phyloP scores from a whole-genome alignment of 1,140 invertebrate species.

The Euwallacea similis region DNA sequence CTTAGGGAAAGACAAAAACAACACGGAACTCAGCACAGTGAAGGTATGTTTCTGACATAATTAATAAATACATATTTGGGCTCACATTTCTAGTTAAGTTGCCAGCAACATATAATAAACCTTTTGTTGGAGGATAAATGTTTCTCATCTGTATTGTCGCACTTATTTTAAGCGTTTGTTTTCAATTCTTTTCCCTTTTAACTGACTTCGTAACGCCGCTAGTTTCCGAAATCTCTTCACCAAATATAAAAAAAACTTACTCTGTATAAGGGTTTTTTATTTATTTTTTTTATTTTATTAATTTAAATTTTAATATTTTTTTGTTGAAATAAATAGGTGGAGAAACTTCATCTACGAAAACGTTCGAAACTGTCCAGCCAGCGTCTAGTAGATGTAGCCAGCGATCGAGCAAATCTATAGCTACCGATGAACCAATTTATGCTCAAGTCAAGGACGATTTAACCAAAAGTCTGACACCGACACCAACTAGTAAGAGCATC shows the following conservation, averaged over 20 bases:
- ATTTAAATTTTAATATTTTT: too few species aligned
- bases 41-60: conserved; percentile 4
- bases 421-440: conserved; percentile 49
- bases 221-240: too few species aligned
- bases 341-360: conserved; percentile 7
- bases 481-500: conserved; percentile 28
- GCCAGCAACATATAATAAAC: too few species aligned
- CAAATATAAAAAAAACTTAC: too few species aligned
- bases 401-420: conserved; percentile 45
- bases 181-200: too few species aligned
- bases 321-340: too few species aligned
- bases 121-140: too few species aligned
- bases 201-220: too few species aligned
- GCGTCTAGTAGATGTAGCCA: conserved; percentile 48
- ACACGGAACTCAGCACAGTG: conserved; percentile 30
- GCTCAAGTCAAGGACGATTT: conserved; percentile 49
- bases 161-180: too few species aligned
- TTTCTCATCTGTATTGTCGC: too few species aligned
- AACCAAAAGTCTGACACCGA: conserved; percentile 44
- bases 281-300: too few species aligned
- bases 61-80: background rate
- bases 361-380: conserved; percentile 32
- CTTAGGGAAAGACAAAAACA: conserved; percentile 64
- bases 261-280: too few species aligned
- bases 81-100: background rate